phyloP scores from a whole-genome alignment of 2,113 vertebrate species.

The Xenus cinereus region DNA sequence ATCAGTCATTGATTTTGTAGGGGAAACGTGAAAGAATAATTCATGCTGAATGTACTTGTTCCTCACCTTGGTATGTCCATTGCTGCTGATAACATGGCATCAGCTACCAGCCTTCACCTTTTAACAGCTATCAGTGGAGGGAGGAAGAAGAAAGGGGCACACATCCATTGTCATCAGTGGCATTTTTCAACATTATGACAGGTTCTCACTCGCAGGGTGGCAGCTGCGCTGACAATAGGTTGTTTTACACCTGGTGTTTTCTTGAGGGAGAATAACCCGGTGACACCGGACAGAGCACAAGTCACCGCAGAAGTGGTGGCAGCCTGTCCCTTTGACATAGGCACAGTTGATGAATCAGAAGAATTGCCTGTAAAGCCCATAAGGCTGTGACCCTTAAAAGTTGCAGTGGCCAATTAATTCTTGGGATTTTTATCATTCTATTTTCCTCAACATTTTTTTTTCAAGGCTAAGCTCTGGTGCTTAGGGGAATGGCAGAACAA shows the following conservation, averaged over 20 bases:
- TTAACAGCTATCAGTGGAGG: neutral
- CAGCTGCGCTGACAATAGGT: neutral
- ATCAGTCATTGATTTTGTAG: neutral
- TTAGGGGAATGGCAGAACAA: neutral
- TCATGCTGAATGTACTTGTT: neutral
- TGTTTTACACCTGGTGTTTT: slow-evolving; percentile 6
- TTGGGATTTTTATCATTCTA: neutral
- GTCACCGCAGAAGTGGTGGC: neutral
- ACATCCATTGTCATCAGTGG: neutral
- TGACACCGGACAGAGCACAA: neutral
- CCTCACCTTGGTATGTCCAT: neutral
- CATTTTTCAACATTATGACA: slow-evolving; percentile 6
- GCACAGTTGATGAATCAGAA: neutral
- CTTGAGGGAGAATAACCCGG: slow-evolving; percentile 34
- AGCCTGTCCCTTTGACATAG: neutral
- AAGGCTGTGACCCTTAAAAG: neutral
- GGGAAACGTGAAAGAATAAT: neutral
- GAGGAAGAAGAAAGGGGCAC: neutral
- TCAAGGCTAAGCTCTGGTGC: neutral
- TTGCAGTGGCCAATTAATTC: neutral
- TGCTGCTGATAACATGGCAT: neutral
- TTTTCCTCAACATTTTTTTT: neutral
- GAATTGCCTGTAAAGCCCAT: neutral
- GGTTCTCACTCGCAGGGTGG: neutral
- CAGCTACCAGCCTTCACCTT: neutral